Base-by-base conservation (phyloP, 2,888 invertebrate species). In the Agelastica alni region DNA sequence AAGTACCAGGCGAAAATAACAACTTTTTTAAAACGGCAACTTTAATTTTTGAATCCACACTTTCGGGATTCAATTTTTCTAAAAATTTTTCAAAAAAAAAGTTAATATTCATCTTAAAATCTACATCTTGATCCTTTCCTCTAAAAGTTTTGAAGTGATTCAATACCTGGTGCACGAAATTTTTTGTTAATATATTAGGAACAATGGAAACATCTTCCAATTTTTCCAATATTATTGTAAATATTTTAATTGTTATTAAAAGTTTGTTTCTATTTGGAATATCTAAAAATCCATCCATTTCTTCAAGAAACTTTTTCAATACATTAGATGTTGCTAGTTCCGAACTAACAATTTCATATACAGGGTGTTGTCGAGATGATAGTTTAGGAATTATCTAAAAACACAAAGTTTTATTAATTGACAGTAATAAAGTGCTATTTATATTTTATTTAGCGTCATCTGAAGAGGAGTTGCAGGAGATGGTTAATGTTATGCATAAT, bases 1-100 rank as follows among this genome's bases (percentile, higher is more conserved):
- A 82, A 66, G 85, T 84, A 2, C 89, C 89, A 0, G 89, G 88
- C 69, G 83, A 78, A 36, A 88, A 80, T 6, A 89, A 76, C 1
- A 91, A 72, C 64, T 83, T 85, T 51, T 83, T 83, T 28, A 91
- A 71, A 3, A 84, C 79, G 5, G 78, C 76, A 1, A 88, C 76
- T 71, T 85, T 83, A 1, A 79, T 76, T 61, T 79, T 77, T 26
- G 79, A 77, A 20, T 78, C 75, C 4, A 82, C 77, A 32, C 77
- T 75, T 16, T 82, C 79, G 1, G 75, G 74, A 51, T 79, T 81
- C 12, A 85, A 67, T 30, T 79, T 75, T 60, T 79, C 79, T 5
- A 81, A 75, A 22, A 85, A 70, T 42, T 78, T 75, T 61, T 78
- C 78, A 13, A 83, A 80, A 18, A 82, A 76, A 58, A 78, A 81